Percentiles rank a stretch among this genome's conserved stretches.
Conservation (phyloP, 64 coral and sea anemone genomes). For the Porites australiensis region DNA sequence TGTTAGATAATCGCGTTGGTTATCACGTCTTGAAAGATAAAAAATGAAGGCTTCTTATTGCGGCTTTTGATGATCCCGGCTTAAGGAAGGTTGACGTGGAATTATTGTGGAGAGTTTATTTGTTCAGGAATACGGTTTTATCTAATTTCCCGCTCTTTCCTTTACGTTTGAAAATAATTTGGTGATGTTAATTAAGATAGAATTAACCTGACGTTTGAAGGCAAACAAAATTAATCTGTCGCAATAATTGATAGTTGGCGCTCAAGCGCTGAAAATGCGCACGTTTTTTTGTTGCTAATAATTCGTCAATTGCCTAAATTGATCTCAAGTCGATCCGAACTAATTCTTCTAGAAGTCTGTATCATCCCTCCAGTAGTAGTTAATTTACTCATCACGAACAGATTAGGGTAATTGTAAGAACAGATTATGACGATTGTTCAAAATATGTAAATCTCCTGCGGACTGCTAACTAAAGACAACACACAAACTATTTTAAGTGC, state of each 20-base stretch:
- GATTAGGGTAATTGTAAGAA: neutral
- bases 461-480: slow-evolving; percentile 23
- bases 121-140: neutral
- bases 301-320: neutral
- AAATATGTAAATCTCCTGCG: slow-evolving; percentile 15
- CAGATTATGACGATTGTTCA: neutral
- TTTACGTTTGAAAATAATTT: neutral
- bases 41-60: neutral
- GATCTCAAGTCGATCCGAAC: neutral
- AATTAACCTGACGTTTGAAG: neutral
- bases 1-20: slow-evolving; percentile 15
- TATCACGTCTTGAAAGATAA: neutral
- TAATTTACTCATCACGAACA: neutral
- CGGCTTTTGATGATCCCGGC: neutral
- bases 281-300: no score
- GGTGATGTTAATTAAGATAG: neutral
- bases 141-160: neutral
- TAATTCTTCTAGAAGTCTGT: no score
- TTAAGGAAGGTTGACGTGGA: neutral
- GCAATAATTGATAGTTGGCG: neutral
- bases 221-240: neutral
- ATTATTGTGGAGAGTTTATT: neutral
- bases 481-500: slow-evolving; percentile 48
- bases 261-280: neutral
- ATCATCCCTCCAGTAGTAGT: neutral